phyloP scores from a whole-genome alignment of 1,140 invertebrate species.

The Centruroides sculpturatus region DNA sequence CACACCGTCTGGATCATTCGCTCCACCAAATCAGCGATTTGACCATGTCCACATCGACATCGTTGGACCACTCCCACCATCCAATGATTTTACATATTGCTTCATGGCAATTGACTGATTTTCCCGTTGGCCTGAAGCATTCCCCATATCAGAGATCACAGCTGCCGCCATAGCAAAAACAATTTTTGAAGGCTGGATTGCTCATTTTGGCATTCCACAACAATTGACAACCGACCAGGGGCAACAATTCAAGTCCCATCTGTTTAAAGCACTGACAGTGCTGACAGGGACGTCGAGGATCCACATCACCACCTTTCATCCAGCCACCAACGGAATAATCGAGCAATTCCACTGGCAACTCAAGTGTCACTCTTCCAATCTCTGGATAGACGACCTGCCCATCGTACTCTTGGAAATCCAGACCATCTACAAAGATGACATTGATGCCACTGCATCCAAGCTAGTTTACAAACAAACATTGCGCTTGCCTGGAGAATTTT shows the following conservation, averaged over 20 bases:
- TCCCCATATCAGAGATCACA: constrained; percentile 25
- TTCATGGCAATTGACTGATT: constrained; percentile 32
- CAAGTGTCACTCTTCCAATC: no score
- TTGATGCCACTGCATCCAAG: no score
- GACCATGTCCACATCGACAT: constrained; percentile 35
- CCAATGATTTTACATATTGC: constrained; percentile 24
- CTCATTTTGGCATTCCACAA: constrained; percentile 21
- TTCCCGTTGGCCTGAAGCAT: constrained; percentile 30
- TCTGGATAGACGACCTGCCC: no score
- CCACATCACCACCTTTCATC: constrained; percentile 14
- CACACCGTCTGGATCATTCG: background rate
- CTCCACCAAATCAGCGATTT: constrained; percentile 17
- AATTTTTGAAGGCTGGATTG: constrained; percentile 25
- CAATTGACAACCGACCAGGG: constrained; percentile 29
- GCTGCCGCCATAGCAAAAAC: constrained; percentile 24
- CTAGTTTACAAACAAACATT: no score
- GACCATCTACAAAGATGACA: no score
- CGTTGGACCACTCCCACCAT: constrained; percentile 30
- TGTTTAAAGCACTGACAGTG: constrained; percentile 1
- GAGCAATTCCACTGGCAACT: constrained; percentile 16
- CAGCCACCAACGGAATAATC: constrained; percentile 25
- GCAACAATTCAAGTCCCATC: constrained; percentile 28
- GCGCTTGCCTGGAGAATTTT: no score
- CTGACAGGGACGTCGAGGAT: constrained; percentile 2
- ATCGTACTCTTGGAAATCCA: no score